Percentiles rank a stretch among this genome's conserved stretches.
Conservation (phyloP, 1,140 invertebrate species). For the Eufriesea mexicana region DNA sequence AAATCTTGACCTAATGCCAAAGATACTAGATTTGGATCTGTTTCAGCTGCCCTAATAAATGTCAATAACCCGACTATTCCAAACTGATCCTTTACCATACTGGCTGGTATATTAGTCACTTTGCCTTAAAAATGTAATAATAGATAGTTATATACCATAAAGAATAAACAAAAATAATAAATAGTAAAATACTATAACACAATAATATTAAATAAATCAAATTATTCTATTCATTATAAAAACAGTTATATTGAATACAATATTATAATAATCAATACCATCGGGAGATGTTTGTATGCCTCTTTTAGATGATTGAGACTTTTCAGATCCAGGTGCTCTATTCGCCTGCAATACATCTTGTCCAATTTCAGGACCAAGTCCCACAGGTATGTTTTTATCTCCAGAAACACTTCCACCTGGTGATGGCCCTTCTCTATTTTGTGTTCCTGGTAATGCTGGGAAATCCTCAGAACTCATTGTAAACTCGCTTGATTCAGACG, state of each 20-base stretch:
- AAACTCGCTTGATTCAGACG: constrained; percentile 95
- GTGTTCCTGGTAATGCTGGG: constrained; percentile 94
- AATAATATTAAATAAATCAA: constrained; percentile 12
- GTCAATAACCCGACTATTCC: constrained; percentile 98
- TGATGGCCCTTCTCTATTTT: constrained; percentile 83
- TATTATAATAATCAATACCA: constrained; percentile 84
- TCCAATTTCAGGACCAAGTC: constrained; percentile 80
- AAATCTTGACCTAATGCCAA: constrained; percentile 98
- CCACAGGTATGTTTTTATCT: constrained; percentile 84
- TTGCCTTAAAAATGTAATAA: constrained; percentile 85
- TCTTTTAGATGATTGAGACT: constrained; percentile 84
- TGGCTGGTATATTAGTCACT: constrained; percentile 98
- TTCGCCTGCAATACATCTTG: constrained; percentile 80
- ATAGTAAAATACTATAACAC: constrained; percentile 1
- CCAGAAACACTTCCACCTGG: constrained; percentile 82
- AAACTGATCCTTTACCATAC: constrained; percentile 99
- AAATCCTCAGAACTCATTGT: constrained; percentile 99
- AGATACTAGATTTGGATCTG: constrained; percentile 96
- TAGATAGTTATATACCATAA: constrained; percentile 25
- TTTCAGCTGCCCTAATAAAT: constrained; percentile 98
- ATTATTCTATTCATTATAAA: neutral
- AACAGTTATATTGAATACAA: constrained; percentile 9
- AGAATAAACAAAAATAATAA: neutral
- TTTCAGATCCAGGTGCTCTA: constrained; percentile 80
- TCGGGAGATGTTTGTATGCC: constrained; percentile 97